Conservation (phyloP, 2,113 vertebrate genomes). For the Cairina moschata region DNA sequence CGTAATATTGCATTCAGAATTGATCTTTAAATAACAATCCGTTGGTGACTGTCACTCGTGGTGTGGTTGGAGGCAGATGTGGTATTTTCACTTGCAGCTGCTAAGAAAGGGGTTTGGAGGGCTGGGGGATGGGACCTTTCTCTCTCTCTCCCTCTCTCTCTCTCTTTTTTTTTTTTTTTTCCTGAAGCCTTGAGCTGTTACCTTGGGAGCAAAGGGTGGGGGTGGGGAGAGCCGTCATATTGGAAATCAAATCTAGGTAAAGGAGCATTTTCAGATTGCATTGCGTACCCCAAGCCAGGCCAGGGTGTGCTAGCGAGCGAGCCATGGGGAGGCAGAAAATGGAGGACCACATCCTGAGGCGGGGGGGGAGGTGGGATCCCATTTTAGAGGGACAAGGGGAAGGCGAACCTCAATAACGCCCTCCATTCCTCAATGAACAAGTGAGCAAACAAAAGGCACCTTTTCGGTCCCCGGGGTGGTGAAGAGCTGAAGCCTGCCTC, state of each 20-base stretch:
- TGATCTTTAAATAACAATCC: constrained; percentile 68
- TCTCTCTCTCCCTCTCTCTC: background rate
- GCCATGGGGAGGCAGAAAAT: constrained; percentile 43
- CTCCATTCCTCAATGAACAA: background rate
- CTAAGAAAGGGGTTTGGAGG: constrained; percentile 55
- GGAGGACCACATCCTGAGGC: constrained; percentile 11
- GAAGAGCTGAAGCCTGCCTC: background rate
- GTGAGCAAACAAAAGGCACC: constrained; percentile 37
- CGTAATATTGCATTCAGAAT: constrained; percentile 29
- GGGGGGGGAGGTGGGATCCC: background rate
- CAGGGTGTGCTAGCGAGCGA: background rate
- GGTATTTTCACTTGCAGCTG: constrained; percentile 63
- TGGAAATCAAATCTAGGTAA: constrained; percentile 64
- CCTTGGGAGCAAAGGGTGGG: constrained; percentile 63
- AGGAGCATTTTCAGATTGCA: constrained; percentile 22
- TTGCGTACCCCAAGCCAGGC: constrained; percentile 10
- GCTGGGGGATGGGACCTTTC: constrained; percentile 64
- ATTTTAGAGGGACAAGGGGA: background rate
- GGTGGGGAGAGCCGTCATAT: constrained; percentile 57
- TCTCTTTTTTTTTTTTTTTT: background rate
- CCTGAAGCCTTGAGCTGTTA: constrained; percentile 64
- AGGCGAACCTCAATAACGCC: rapidly evolving
- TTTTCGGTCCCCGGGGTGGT: background rate
- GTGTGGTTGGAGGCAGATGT: constrained; percentile 67
- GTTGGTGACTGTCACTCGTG: constrained; percentile 47